Conservation (phyloP, 1,140 invertebrate species). For the Sycophila sp. region DNA sequence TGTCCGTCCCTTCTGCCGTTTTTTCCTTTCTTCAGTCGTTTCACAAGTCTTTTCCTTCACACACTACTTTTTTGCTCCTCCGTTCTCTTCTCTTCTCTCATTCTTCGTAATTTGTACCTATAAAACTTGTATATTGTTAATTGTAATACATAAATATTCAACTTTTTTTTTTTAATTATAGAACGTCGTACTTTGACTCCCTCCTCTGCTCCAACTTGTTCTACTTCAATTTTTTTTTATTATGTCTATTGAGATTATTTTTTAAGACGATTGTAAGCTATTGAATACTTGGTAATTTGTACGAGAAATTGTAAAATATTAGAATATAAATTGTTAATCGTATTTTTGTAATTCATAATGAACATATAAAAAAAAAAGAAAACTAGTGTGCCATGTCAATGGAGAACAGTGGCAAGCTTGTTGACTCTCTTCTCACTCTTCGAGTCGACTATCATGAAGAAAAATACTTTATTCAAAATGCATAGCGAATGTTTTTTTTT, state of each 20-base stretch:
- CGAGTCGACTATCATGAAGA: constrained; percentile 18
- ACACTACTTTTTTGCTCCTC: neutral
- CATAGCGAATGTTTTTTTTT: constrained; percentile 25
- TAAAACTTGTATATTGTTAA: constrained; percentile 65
- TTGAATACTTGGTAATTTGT: constrained; percentile 26
- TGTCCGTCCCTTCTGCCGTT: neutral
- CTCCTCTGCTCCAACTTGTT: neutral
- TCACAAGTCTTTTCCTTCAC: neutral
- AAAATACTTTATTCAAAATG: constrained; percentile 27
- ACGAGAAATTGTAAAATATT: constrained; percentile 34
- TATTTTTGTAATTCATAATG: constrained; percentile 35
- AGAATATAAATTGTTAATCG: constrained; percentile 37
- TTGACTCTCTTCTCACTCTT: constrained; percentile 25
- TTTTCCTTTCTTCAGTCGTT: neutral
- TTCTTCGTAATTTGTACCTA: constrained; percentile 58
- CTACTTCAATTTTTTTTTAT: constrained; percentile 44
- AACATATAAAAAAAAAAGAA: constrained; percentile 23
- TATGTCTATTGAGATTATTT: neutral
- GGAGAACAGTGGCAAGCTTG: constrained; percentile 31
- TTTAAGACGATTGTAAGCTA: constrained; percentile 13
- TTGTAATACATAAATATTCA: constrained; percentile 65
- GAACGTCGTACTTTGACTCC: constrained; percentile 30
- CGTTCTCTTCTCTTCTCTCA: neutral
- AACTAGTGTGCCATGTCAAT: constrained; percentile 37
- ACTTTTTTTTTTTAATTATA: constrained; percentile 58